Evolutionary conservation across 2,113 vertebrate species (phyloP).

Genomic region (Rostratula benghalensis): DNA sequence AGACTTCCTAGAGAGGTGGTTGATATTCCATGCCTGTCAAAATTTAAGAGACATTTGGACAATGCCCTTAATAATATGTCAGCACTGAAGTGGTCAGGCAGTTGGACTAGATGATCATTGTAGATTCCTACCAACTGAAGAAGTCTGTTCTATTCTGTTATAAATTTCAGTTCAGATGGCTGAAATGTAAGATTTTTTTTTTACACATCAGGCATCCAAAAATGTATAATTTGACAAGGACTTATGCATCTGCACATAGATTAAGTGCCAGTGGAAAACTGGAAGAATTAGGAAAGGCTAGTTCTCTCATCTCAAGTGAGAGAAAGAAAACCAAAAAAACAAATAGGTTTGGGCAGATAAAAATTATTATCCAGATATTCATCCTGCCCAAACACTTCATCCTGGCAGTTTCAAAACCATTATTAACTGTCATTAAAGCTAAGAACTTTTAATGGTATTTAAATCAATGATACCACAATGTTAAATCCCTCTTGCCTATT

Average conservation of each 20-base stretch:
- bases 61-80: background rate
- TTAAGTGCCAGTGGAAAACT: background rate
- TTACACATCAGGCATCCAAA: background rate
- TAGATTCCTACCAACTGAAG: background rate
- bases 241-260: background rate
- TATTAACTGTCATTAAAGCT: background rate
- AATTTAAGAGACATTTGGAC: background rate
- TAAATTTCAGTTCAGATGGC: background rate
- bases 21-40: background rate
- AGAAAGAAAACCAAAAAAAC: background rate
- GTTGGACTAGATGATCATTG: background rate
- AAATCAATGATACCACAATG: background rate
- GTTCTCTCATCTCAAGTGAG: background rate
- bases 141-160: background rate
- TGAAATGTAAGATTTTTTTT: background rate
- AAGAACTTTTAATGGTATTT: background rate
- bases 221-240: background rate
- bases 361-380: background rate
- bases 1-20: background rate
- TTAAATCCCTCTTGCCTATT: background rate
- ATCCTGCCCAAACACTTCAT: background rate
- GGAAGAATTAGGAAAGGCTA: background rate
- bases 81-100: background rate
- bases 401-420: background rate
- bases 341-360: background rate